phyloP scores from a whole-genome alignment of 1,140 invertebrate genomes.

The Paralvinella palmiformis region DNA sequence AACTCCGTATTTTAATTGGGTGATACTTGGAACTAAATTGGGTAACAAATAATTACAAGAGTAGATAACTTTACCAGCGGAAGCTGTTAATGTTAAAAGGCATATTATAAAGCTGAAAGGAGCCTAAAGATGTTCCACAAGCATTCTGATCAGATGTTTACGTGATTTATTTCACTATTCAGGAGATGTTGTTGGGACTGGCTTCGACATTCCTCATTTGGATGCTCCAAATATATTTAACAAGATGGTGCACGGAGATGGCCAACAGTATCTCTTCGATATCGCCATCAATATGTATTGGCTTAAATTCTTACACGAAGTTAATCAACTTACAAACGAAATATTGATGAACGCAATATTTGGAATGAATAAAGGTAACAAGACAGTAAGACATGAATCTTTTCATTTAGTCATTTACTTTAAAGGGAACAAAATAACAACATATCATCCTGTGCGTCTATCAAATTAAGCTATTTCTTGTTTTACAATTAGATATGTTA shows the following conservation, averaged over 20 bases:
- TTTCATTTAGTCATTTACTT: too few species aligned
- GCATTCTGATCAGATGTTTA: too few species aligned
- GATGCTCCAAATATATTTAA: conserved; percentile 39
- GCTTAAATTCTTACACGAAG: conserved; percentile 79
- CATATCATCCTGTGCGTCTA: too few species aligned
- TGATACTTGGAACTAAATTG: too few species aligned
- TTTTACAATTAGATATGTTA: background rate
- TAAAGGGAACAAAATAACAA: too few species aligned
- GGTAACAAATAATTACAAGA: too few species aligned
- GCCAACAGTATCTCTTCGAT: conserved; percentile 90
- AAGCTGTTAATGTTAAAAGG: too few species aligned
- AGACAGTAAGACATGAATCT: background rate
- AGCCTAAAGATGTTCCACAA: background rate
- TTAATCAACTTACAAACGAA: conserved; percentile 63
- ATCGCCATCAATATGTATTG: conserved; percentile 91
- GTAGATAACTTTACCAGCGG: too few species aligned
- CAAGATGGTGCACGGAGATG: conserved; percentile 62
- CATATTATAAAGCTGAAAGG: too few species aligned
- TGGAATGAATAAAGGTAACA: conserved; percentile 1
- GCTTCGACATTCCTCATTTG: conserved; percentile 56
- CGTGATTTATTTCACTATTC: too few species aligned
- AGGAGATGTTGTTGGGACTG: conserved; percentile 88
- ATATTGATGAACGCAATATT: background rate
- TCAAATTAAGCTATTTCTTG: too few species aligned
- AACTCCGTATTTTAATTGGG: too few species aligned